Evolutionary conservation across 1,140 invertebrate species (phyloP), one percentile per base, ranked within the genome.

Genomic region (Zaprionus kolodkinae): DNA sequence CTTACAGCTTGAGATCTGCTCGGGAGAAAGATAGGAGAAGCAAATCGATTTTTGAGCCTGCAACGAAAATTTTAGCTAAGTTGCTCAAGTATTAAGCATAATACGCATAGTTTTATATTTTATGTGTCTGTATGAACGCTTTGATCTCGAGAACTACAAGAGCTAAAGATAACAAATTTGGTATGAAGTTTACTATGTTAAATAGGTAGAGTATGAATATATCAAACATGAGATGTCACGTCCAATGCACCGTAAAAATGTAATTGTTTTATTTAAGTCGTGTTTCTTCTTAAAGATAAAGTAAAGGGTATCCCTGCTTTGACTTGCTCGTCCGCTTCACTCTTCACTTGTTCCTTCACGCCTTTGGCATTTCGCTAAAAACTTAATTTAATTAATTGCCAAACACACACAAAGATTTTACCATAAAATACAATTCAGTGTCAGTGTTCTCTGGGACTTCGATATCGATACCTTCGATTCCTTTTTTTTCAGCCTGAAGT

Each of bases 361-460:
- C 84, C 84, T 89, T 88, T 78, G 85, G 80, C 84, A 69, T 88
- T 86, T 88, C 85, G 85, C 75, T 88, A 85, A 88, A 88, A 88
- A 88, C 74, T 88, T 88, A 88, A 88, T 88, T 88, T 88, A 88
- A 88, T 88, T 88, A 88, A 88, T 88, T 88, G 85, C 84, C 80
- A 88, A 84, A 88, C 84, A 81, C 72, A 86, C 66, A 79, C 64
- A 69, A 45, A 45, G 45, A 50, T 50, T 80, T 71, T 70, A 50
- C 67, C 68, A 80, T 82, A 76, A 83, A 82, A 74, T 68, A 56
- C 57, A 71, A 30, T 62, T 61, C 59, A 55, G 43, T 64, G 25
- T 15, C 35, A 67, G 68, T 68, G 21, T 21, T 50, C 36, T 21
- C 64, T 27, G 27, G 27, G 21, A 10, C 36, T 60, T 1, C 45